Evolutionary conservation across 2,888 invertebrate species (phyloP), one percentile per base, ranked within the genome.

Genomic region (Calameuta filiformis): DNA sequence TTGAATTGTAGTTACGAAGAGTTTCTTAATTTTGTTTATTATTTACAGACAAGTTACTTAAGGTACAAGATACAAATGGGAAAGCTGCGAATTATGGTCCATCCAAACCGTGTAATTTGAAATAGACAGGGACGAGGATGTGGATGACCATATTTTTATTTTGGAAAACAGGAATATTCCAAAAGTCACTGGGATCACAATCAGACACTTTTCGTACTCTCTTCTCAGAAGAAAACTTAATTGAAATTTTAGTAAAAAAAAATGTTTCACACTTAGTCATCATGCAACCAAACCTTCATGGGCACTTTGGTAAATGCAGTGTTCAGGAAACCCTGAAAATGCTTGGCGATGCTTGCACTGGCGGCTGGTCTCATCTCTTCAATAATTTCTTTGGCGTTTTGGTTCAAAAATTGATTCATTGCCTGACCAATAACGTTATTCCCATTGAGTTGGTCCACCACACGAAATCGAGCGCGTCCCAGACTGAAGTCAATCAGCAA

Each of bases 351-450:
- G 82, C 95, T 94, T 12, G 93, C 91, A 3, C 95, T 93, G 0
- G 96, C 96, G 0, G 96, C 96, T 3, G 96, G 96, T 87, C 95
- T 93, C 95, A 97, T 96, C 92, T 97, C 97, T 78, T 95, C 95
- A 81, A 97, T 96, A 84, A 97, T 96, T 89, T 96, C 96, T 74
- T 95, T 94, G 0, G 96, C 94, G 87, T 97, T 96, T 90, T 95
- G 95, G 92, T 96, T 96, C 81, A 97, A 92, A 90, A 96, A 96
- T 89, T 96, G 96, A 91, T 96, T 96, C 94, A 97, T 96, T 0
- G 96, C 96, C 89, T 96, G 92, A 94, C 96, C 96, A 85, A 97
- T 95, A 78, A 96, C 93, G 84, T 95, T 96, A 87, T 95, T 95
- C 75, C 95, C 94, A 90, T 96, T 96, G 80, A 96, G 93, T 11